phyloP scores from a whole-genome alignment of 2,888 invertebrate genomes.

The Cylloceria caligata region DNA sequence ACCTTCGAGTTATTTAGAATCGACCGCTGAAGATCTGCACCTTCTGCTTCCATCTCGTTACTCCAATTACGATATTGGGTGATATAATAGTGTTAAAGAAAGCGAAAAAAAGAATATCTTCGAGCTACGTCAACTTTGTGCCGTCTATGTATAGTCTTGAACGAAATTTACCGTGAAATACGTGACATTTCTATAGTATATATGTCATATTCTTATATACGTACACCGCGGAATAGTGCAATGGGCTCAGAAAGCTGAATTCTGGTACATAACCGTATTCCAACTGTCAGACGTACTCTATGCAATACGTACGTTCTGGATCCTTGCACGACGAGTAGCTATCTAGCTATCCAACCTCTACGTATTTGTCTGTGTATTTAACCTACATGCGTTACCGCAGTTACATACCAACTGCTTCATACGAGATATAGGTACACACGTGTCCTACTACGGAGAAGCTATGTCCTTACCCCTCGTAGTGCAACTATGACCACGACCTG shows the following conservation, averaged over 20 bases:
- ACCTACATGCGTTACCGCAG: conserved; percentile 65
- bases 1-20: conserved; percentile 41
- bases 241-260: conserved; percentile 10
- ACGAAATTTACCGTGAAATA: conserved; percentile 7
- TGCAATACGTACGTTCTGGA: conserved; percentile 53
- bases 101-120: neutral
- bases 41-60: conserved; percentile 33
- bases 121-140: neutral
- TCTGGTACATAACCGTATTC: conserved; percentile 34
- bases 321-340: conserved; percentile 42
- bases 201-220: neutral
- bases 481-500: neutral
- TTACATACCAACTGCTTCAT: conserved; percentile 56
- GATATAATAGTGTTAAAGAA: conserved; percentile 27
- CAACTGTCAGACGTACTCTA: conserved; percentile 17
- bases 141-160: conserved; percentile 5
- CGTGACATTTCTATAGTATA: neutral
- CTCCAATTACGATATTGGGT: conserved; percentile 46
- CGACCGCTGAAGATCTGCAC: neutral
- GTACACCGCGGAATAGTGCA: neutral
- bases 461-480: conserved; percentile 36
- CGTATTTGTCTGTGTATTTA: conserved; percentile 65
- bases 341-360: conserved; percentile 39
- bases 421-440: conserved; percentile 30
- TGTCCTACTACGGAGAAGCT: conserved; percentile 30